Conservation (phyloP, 2,797 vertebrate genomes). For the Danio kyathit region DNA sequence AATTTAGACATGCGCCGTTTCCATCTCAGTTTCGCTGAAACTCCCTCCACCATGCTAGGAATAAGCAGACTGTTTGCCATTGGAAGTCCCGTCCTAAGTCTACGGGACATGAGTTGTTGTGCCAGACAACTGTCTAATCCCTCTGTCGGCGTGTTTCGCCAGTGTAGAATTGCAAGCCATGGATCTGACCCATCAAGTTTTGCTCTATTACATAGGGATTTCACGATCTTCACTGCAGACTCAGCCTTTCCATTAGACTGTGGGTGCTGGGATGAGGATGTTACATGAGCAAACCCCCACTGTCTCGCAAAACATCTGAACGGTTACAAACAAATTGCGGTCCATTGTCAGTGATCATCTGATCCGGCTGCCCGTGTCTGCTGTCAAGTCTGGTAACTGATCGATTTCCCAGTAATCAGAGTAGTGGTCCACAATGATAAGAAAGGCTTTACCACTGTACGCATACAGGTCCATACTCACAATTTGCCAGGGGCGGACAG, state of each 20-base stretch:
- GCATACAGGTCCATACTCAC: conserved; percentile 33
- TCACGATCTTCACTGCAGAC: not conserved
- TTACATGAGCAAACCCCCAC: conserved; percentile 12
- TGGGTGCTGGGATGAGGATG: not conserved
- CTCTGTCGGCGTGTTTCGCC: not conserved
- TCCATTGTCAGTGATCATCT: not conserved
- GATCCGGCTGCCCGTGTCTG: not conserved
- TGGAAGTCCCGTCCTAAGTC: not conserved
- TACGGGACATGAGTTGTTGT: not conserved
- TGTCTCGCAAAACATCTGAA: not conserved
- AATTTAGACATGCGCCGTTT: not conserved
- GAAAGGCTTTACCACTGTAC: not conserved
- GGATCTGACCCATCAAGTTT: not conserved
- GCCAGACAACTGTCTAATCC: conserved; percentile 1
- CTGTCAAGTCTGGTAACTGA: conserved; percentile 13
- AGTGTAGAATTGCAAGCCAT: conserved; percentile 30
- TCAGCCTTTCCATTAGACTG: not conserved
- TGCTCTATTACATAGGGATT: not conserved
- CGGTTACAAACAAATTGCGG: not conserved
- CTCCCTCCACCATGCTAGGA: not conserved
- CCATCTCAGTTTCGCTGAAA: not conserved
- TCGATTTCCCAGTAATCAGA: conserved; percentile 40
- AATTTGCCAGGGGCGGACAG: conserved; percentile 16
- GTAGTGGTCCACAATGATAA: conserved; percentile 23
- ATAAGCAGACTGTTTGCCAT: not conserved